Evolutionary conservation across 2,113 vertebrate species (phyloP).

Genomic region (Ptilonorhynchus violaceus): DNA sequence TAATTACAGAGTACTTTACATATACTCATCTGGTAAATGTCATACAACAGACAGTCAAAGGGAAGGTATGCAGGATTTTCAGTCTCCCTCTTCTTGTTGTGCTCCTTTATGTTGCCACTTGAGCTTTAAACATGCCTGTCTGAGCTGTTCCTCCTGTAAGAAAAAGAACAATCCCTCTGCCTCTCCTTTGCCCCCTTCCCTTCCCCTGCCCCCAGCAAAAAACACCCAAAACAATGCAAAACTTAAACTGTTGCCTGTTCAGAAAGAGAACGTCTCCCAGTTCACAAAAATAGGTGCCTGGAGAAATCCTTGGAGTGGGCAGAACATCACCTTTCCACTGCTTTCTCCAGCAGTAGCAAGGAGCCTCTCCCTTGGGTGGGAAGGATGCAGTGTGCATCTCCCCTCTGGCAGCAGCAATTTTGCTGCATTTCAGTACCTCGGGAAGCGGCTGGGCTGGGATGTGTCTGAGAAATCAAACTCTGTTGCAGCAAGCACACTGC

Average conservation of each 20-base stretch:
- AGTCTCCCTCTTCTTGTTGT: not conserved
- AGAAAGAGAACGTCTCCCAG: not conserved
- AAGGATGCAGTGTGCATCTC: fast-evolving
- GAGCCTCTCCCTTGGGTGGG: not conserved
- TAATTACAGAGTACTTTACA: constrained; percentile 48
- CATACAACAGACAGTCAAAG: constrained; percentile 11
- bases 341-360: not conserved
- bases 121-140: not conserved
- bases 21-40: constrained; percentile 43
- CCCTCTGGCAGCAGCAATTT: not conserved
- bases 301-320: not conserved
- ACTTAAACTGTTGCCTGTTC: not conserved
- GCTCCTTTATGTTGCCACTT: not conserved
- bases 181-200: fast-evolving
- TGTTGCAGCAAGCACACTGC: not conserved
- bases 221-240: not conserved
- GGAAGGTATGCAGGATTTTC: constrained; percentile 30
- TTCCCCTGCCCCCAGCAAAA: fast-evolving
- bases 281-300: not conserved
- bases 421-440: not conserved
- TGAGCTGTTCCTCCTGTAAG: not conserved
- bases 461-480: not conserved
- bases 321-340: fast-evolving
- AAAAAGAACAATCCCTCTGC: not conserved
- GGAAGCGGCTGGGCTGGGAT: not conserved